phyloP scores from a whole-genome alignment of 2,113 vertebrate species.

The Benitochromis conjunctus region DNA sequence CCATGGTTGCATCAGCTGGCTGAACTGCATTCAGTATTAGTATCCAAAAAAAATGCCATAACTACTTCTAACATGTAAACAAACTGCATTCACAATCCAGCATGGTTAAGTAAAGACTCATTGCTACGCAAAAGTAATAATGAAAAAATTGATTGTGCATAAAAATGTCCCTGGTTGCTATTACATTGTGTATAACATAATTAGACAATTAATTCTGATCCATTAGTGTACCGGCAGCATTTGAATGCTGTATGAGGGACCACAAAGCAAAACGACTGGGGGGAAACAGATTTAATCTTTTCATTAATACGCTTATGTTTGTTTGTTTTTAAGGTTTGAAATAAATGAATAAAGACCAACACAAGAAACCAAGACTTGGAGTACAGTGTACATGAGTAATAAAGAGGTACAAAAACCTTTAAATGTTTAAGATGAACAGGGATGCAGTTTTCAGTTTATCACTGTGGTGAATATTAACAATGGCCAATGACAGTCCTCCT shows the following conservation, averaged over 20 bases:
- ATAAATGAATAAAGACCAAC: background rate
- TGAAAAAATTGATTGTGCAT: background rate
- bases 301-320: background rate
- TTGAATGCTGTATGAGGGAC: background rate
- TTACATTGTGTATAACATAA: background rate
- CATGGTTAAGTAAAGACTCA: background rate
- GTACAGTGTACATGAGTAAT: background rate
- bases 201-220: background rate
- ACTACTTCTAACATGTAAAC: background rate
- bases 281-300: background rate
- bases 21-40: background rate
- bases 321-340: background rate
- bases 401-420: background rate
- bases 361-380: background rate
- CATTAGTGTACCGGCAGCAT: background rate
- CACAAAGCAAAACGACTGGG: background rate
- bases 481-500: background rate
- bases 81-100: background rate
- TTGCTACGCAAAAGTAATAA: background rate
- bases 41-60: background rate
- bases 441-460: background rate
- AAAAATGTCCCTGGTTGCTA: background rate
- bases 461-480: background rate
- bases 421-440: background rate
- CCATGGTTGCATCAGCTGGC: background rate